phyloP scores from a whole-genome alignment of 2,888 invertebrate species.

The Caenorhabditis afra region DNA sequence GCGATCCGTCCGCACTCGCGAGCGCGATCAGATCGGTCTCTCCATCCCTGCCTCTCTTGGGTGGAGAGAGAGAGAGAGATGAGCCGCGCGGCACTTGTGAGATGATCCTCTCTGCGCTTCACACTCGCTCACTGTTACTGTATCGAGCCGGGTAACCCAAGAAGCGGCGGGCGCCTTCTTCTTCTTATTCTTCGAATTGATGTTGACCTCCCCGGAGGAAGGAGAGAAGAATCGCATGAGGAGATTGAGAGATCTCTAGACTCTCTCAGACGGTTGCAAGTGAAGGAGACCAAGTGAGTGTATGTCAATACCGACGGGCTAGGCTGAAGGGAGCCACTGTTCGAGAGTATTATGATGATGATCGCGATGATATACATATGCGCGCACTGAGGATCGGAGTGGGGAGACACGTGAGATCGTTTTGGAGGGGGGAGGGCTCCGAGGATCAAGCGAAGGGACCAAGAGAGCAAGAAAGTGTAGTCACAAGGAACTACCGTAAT shows the following conservation, averaged over 20 bases:
- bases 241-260: constrained; percentile 8
- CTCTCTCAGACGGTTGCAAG: constrained; percentile 5
- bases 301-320: constrained; percentile 34
- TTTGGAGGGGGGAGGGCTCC: too few species aligned
- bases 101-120: constrained; percentile 25
- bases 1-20: too few species aligned
- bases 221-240: neutral
- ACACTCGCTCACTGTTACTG: constrained; percentile 23
- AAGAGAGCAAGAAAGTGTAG: too few species aligned
- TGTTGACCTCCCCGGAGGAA: constrained; percentile 3
- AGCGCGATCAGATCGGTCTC: constrained; percentile 43
- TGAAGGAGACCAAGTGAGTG: constrained; percentile 37
- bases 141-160: constrained; percentile 23
- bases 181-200: neutral
- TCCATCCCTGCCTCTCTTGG: too few species aligned
- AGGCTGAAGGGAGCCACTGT: neutral
- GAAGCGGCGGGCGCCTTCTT: neutral
- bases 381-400: too few species aligned
- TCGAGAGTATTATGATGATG: neutral
- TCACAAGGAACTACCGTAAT: too few species aligned
- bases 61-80: too few species aligned
- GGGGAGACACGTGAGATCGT: too few species aligned
- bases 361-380: neutral
- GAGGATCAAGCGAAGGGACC: too few species aligned
- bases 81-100: too few species aligned